Evolutionary conservation across 1,140 invertebrate species (phyloP).

Genomic region (Aplysia californica): DNA sequence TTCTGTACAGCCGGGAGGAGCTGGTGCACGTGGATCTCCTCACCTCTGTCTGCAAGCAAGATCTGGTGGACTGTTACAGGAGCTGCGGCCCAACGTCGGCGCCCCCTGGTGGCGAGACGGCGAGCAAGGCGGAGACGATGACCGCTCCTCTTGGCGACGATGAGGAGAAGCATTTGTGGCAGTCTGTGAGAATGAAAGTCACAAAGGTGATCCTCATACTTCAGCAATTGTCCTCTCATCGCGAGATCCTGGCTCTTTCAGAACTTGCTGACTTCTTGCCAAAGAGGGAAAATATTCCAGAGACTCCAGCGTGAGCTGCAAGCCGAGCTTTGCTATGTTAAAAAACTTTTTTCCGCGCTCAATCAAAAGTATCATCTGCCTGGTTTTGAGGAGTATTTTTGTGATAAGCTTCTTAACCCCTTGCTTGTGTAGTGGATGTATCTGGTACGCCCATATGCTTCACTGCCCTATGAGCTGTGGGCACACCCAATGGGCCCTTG

Average conservation of each 20-base stretch:
- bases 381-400: too few species aligned
- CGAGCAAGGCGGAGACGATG: neutral
- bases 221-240: conserved; percentile 20
- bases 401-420: too few species aligned
- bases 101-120: neutral
- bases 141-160: neutral
- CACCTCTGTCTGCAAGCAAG: conserved; percentile 5
- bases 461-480: too few species aligned
- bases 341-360: too few species aligned
- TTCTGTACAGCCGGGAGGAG: conserved; percentile 29
- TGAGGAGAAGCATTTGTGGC: neutral
- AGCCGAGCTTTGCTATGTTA: too few species aligned
- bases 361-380: too few species aligned
- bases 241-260: conserved; percentile 17
- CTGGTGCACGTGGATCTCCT: conserved; percentile 1
- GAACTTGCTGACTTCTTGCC: too few species aligned
- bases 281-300: too few species aligned
- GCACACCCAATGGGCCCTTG: too few species aligned
- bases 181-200: conserved; percentile 1
- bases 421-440: too few species aligned
- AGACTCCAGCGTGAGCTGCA: too few species aligned
- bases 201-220: conserved; percentile 17
- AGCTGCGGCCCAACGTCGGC: neutral
- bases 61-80: conserved; percentile 7
- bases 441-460: too few species aligned